Evolutionary conservation across 2,888 invertebrate species (phyloP).

Genomic region (Alloscopus bannaensis): DNA sequence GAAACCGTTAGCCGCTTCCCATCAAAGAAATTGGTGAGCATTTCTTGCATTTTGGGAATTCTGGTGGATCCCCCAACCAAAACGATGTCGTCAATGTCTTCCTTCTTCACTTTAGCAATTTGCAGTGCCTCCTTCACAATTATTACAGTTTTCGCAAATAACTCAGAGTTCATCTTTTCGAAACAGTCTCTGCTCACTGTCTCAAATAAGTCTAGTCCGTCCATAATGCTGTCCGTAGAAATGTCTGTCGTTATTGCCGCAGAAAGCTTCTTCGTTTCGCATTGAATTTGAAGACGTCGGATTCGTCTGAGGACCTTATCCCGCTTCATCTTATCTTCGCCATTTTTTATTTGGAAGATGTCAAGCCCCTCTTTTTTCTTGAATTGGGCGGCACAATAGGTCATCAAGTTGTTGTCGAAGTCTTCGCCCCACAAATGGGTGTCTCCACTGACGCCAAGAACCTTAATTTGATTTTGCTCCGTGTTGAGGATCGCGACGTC

Average conservation of each 20-base stretch:
- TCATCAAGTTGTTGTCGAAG: slow-evolving; percentile 81
- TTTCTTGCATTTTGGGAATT: slow-evolving; percentile 82
- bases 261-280: slow-evolving; percentile 56
- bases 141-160: slow-evolving; percentile 31
- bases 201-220: slow-evolving; percentile 30
- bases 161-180: slow-evolving; percentile 36
- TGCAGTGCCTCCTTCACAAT: slow-evolving; percentile 31
- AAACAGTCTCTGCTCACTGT: slow-evolving; percentile 39
- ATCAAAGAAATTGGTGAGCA: slow-evolving; percentile 79
- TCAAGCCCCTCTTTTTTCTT: slow-evolving; percentile 18
- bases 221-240: slow-evolving; percentile 16
- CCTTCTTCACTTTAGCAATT: slow-evolving; percentile 20
- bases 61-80: slow-evolving; percentile 77
- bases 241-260: neutral
- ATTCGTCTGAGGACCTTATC: slow-evolving; percentile 30
- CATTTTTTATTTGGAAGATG: slow-evolving; percentile 32
- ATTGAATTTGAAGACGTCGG: slow-evolving; percentile 42
- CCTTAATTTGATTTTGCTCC: slow-evolving; percentile 20
- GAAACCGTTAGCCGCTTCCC: slow-evolving; percentile 78
- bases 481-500: slow-evolving; percentile 62
- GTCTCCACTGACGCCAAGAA: slow-evolving; percentile 46
- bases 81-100: slow-evolving; percentile 61
- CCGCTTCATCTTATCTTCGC: neutral
- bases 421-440: slow-evolving; percentile 59
- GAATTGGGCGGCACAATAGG: slow-evolving; percentile 54